phyloP scores from a whole-genome alignment of 1,140 invertebrate species.

The Penaeus japonicus region DNA sequence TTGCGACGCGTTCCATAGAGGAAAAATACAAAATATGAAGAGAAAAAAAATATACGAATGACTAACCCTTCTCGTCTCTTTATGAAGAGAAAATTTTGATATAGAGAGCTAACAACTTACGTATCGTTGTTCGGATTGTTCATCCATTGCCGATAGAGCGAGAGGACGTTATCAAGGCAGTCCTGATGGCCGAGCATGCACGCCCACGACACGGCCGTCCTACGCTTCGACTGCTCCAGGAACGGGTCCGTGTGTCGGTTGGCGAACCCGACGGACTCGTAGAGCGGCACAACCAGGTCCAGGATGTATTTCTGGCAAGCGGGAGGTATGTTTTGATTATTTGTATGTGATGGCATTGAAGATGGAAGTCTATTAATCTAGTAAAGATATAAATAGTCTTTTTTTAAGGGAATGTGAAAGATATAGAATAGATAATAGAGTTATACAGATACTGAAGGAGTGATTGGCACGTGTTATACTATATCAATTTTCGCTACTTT shows the following conservation, averaged over 20 bases:
- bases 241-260: constrained; percentile 27
- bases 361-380: not conserved
- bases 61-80: too few relatives aligned
- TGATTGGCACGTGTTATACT: too few relatives aligned
- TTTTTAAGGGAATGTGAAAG: too few relatives aligned
- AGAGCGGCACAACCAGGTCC: constrained; percentile 21
- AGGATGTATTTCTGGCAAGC: constrained; percentile 18
- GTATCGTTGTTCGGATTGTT: constrained; percentile 53
- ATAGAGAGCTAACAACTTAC: constrained; percentile 26
- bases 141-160: constrained; percentile 61
- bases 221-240: constrained; percentile 42
- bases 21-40: too few relatives aligned
- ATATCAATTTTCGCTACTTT: too few relatives aligned
- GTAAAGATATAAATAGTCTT: too few relatives aligned
- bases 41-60: too few relatives aligned
- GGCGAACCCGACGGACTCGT: constrained; percentile 31
- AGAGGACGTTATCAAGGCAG: constrained; percentile 60
- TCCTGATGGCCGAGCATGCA: constrained; percentile 47
- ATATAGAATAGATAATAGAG: too few relatives aligned
- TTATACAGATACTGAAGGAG: too few relatives aligned
- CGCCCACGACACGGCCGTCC: constrained; percentile 45
- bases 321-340: not conserved
- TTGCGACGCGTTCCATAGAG: too few relatives aligned
- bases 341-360: not conserved
- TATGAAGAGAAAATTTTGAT: too few relatives aligned